A percentile compares a stretch with the other conserved stretches of the same genome.
phyloP scores from a whole-genome alignment of 2,113 vertebrate species.

The Onychorhynchus coronatus region DNA sequence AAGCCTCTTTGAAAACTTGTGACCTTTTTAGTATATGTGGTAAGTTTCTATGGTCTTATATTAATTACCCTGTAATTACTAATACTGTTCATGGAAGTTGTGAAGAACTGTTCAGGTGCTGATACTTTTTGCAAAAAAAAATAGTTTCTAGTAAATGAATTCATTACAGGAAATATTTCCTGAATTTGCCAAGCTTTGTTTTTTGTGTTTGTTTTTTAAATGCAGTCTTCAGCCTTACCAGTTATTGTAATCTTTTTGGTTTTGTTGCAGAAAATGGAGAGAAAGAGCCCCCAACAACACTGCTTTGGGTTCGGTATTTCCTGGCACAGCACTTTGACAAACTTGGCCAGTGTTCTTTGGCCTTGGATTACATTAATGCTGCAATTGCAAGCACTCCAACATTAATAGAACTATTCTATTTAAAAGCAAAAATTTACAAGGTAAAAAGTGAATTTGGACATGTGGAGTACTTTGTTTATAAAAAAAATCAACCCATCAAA shows the following conservation, averaged over 20 bases:
- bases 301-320: slow-evolving; percentile 81
- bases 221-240: neutral
- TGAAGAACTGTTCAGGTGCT: neutral
- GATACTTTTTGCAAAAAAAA: neutral
- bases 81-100: neutral
- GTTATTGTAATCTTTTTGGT: neutral
- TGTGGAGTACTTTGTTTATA: neutral
- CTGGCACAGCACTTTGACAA: slow-evolving; percentile 83
- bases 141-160: neutral
- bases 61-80: neutral
- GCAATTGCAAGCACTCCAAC: slow-evolving; percentile 79
- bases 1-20: slow-evolving; percentile 76
- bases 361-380: slow-evolving; percentile 81
- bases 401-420: slow-evolving; percentile 81
- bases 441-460: slow-evolving; percentile 52
- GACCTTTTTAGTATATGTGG: slow-evolving; percentile 73
- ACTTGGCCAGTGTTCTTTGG: slow-evolving; percentile 78
- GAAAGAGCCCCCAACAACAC: slow-evolving; percentile 76
- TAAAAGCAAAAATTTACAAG: slow-evolving; percentile 85
- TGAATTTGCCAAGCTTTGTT: neutral
- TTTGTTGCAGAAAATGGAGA: slow-evolving; percentile 77
- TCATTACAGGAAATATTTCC: neutral
- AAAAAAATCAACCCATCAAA: neutral
- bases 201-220: neutral
- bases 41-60: slow-evolving; percentile 52